Conservation (phyloP, 2,888 invertebrate species). For the Sepioteuthis lessoniana region DNA sequence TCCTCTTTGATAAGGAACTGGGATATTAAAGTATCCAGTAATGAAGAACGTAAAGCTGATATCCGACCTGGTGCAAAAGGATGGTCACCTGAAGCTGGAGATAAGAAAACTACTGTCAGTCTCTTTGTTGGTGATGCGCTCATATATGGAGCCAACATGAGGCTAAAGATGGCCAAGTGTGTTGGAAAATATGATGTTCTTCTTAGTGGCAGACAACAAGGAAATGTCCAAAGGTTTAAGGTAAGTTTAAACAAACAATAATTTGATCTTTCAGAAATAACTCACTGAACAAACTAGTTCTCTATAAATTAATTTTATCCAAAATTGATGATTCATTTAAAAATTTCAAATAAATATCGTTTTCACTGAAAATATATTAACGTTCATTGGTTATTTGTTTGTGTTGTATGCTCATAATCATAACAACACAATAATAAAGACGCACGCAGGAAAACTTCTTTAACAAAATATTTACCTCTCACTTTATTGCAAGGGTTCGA, state of each 20-base stretch:
- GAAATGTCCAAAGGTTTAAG: neutral
- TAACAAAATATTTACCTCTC: no score
- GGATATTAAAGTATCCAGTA: constrained; percentile 36
- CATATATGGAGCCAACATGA: neutral
- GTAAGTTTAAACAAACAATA: neutral
- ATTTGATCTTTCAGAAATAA: no score
- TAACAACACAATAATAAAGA: no score
- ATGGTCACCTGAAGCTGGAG: neutral
- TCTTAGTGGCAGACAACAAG: neutral
- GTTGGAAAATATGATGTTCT: neutral
- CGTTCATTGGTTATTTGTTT: no score
- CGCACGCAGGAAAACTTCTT: no score
- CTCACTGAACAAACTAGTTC: no score
- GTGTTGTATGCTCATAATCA: no score
- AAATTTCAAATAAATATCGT: no score
- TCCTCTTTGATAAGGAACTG: neutral
- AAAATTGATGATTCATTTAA: no score
- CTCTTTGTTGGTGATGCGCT: constrained; percentile 39
- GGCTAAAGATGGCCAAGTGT: neutral
- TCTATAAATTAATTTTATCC: no score
- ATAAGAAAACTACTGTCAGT: neutral
- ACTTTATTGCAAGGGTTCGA: no score
- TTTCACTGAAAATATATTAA: no score
- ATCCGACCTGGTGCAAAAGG: constrained; percentile 25
- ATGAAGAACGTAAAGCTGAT: constrained; percentile 34